These are phyloP conservation scores for Caligus rogercresseyi DNA, from an alignment of 1,140 invertebrate species.

Conservation along the genomic window DNA sequence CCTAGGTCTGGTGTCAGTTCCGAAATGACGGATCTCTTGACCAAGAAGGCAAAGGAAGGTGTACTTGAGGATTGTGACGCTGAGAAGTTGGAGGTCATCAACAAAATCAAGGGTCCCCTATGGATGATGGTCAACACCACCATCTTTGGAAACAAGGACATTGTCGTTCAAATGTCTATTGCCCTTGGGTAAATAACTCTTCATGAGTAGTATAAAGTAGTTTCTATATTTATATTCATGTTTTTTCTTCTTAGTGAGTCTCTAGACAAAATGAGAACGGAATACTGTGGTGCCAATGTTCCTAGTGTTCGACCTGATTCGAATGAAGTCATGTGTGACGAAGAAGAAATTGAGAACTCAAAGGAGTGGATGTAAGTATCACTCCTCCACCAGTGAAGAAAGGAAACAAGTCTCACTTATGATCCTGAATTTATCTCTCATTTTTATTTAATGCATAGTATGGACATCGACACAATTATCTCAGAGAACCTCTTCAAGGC, in stretches of 20 bases:
- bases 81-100: constrained; percentile 11
- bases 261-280: neutral
- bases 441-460: neutral
- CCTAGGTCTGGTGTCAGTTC: neutral
- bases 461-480: constrained; percentile 12
- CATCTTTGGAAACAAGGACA: constrained; percentile 14
- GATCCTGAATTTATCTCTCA: neutral
- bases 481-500: constrained; percentile 5
- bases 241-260: constrained; percentile 4
- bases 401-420: too few species aligned
- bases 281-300: constrained; percentile 12
- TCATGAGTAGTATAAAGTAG: neutral
- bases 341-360: constrained; percentile 8
- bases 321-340: constrained; percentile 11
- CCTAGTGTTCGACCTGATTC: neutral
- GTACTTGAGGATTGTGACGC: neutral
- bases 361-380: constrained; percentile 8
- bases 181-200: constrained; percentile 1
- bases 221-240: neutral
- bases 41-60: constrained; percentile 6
- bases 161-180: constrained; percentile 7
- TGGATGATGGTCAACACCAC: constrained; percentile 18
- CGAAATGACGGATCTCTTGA: constrained; percentile 14
- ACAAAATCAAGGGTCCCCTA: constrained; percentile 14
- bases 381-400: too few species aligned